Conservation (phyloP, 2,797 vertebrate species). For the Molossus molossus region DNA sequence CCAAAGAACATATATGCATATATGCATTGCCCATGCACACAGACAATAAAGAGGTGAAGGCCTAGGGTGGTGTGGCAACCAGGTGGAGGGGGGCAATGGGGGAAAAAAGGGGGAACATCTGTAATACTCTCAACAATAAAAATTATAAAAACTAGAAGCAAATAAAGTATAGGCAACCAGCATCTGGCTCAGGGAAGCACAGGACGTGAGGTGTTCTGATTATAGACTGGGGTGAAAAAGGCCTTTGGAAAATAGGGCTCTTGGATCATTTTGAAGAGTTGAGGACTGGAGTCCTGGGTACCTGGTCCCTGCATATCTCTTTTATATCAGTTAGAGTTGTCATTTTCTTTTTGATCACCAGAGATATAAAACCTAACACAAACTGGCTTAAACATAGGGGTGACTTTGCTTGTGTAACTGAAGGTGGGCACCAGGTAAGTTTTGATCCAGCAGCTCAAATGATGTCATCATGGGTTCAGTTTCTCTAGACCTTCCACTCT, state of each 20-base stretch:
- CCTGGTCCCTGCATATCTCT: neutral
- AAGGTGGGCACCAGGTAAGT: neutral
- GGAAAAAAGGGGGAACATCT: too few relatives aligned
- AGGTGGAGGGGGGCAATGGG: too few relatives aligned
- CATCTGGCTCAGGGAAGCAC: neutral
- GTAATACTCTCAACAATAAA: too few relatives aligned
- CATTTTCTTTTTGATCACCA: neutral
- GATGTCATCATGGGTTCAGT: neutral
- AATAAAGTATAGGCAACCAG: neutral
- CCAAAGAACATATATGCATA: too few relatives aligned
- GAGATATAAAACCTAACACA: slow-evolving; percentile 7
- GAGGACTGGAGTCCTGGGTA: neutral
- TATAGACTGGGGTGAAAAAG: neutral
- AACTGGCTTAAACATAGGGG: neutral
- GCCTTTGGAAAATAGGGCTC: neutral
- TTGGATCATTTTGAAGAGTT: neutral
- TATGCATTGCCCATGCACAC: too few relatives aligned
- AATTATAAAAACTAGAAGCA: too few relatives aligned
- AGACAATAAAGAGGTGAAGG: too few relatives aligned
- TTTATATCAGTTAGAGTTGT: neutral
- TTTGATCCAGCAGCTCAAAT: slow-evolving; percentile 6
- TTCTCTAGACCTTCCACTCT: neutral
- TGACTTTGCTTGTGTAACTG: neutral
- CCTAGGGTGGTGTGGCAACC: too few relatives aligned
- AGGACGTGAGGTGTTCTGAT: neutral